Percentiles rank a stretch among this genome's conserved stretches.
Conservation (phyloP, 2,888 invertebrate species). For the Oxystoma pomonae region DNA sequence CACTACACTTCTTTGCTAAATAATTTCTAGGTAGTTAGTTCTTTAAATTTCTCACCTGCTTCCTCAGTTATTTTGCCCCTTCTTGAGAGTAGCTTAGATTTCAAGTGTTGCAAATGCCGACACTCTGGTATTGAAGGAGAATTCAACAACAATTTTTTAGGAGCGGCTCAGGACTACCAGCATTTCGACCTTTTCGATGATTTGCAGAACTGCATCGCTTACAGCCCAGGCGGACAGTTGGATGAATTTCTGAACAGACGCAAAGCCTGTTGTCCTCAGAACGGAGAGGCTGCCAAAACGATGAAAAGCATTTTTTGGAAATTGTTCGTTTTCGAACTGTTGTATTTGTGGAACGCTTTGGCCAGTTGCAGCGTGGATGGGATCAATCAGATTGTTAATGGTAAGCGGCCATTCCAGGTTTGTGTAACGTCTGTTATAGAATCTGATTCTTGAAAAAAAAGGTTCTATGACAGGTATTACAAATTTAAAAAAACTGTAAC, state of each 20-base stretch:
- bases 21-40: too few species aligned
- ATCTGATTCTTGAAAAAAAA: too few species aligned
- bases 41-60: too few species aligned
- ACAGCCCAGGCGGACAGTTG: conserved; percentile 40
- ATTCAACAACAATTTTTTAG: conserved; percentile 32
- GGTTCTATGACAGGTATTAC: too few species aligned
- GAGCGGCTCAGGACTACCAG: conserved; percentile 24
- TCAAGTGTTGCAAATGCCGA: too few species aligned
- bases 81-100: too few species aligned
- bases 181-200: conserved; percentile 35
- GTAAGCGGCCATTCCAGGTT: too few species aligned
- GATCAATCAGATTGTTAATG: conserved; percentile 45
- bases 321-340: conserved; percentile 59
- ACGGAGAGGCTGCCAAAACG: conserved; percentile 31
- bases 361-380: conserved; percentile 51
- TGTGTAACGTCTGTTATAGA: too few species aligned
- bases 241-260: conserved; percentile 41
- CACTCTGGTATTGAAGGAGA: too few species aligned
- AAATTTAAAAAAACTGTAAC: too few species aligned
- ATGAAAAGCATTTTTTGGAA: conserved; percentile 49
- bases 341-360: conserved; percentile 66
- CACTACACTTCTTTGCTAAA: too few species aligned
- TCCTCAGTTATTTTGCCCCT: too few species aligned
- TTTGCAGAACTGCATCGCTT: conserved; percentile 20
- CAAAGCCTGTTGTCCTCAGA: conserved; percentile 36